Conservation (phyloP, 2,888 invertebrate species). For the Eurytoma californica region DNA sequence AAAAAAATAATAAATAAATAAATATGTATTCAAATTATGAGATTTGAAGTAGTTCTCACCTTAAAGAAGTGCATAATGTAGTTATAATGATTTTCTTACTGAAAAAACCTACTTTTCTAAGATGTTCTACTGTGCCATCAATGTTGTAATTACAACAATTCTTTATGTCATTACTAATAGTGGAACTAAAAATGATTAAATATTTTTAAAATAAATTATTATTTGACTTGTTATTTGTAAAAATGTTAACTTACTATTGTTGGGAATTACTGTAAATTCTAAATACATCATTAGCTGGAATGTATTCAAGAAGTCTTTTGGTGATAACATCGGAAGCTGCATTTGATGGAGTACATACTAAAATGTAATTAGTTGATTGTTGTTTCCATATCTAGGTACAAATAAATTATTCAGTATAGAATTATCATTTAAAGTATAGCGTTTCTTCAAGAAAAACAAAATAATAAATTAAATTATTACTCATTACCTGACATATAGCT, state of each 20-base stretch:
- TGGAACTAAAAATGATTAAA: no score
- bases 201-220: neutral
- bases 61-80: slow-evolving; percentile 80
- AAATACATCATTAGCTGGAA: neutral
- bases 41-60: slow-evolving; percentile 23
- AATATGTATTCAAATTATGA: no score
- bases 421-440: slow-evolving; percentile 48
- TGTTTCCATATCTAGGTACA: neutral
- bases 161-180: no score
- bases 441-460: slow-evolving; percentile 59
- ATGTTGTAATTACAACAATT: neutral
- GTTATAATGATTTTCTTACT: slow-evolving; percentile 79
- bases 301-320: neutral
- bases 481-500: slow-evolving; percentile 81
- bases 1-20: no score
- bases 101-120: slow-evolving; percentile 63
- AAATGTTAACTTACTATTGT: neutral
- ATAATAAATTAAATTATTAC: slow-evolving; percentile 1
- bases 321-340: neutral
- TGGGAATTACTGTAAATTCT: neutral
- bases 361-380: neutral
- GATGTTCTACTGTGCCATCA: neutral
- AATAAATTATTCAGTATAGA: no score
- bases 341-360: no score
- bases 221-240: neutral